Evolutionary conservation across 2,113 vertebrate genomes (phyloP), one percentile per base, ranked within the genome.

Genomic region (Neofelis nebulosa): DNA sequence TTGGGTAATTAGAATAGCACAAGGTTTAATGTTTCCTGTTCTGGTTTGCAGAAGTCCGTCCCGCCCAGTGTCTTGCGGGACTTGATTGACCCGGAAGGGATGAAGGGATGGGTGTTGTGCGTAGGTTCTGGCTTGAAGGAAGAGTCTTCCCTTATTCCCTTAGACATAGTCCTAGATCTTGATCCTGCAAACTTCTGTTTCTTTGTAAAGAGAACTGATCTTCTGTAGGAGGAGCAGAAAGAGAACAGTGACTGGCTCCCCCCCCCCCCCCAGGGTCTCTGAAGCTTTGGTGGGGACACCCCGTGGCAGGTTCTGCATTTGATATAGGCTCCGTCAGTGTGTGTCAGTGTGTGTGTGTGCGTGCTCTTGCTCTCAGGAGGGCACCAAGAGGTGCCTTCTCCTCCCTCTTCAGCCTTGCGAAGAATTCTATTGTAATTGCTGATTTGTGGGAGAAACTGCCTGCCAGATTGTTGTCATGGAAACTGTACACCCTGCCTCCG

Each of bases 371-470:
- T 61, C 73, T 41, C 16, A 10, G 36, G 6, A 93, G 83, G 78
- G n/a, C 89, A 89, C 27, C 55, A 19, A 63, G 66, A 96, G n/a
- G 85, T 66, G 68, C 86, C 88, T 95, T 95, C 81, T 89, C 88
- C 96, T 96, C 92, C 94, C 74, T 97, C 94, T 57, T 55, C 96
- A 98, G 95, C 95, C 97, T 93, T 98, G 87, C 83, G 89, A 98
- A 98, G 97, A 98, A 98, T 99, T 98, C 97, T 97, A 48, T 94
- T 97, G 98, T 85, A 63, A 71, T 74, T 97, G 93, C 38, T 85
- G 95, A 73, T 91, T 97, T 96, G 95, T 98, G 73, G 90, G 89
- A 95, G 93, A 96, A 94, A 91, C 90, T 86, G 87, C 87, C 48
- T 0, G 96, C 65, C 50, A 89, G 95, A 94, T 92, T 55, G 94